Percentiles rank a stretch among this genome's conserved stretches.
phyloP scores from a whole-genome alignment of 2,113 vertebrate species.

The Callipepla californica region DNA sequence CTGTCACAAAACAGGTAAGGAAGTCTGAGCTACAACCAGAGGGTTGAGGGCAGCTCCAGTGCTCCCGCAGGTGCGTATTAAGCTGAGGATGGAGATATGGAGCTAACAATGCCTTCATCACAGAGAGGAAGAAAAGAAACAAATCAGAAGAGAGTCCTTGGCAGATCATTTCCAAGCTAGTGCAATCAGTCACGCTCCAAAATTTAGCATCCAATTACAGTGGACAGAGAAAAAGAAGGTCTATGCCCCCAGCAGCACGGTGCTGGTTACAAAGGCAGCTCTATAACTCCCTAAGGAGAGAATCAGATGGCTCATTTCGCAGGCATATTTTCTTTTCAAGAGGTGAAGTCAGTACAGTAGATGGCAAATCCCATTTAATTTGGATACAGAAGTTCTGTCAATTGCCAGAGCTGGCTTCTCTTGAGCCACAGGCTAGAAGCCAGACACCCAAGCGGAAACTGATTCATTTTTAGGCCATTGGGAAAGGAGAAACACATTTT shows the following conservation, averaged over 20 bases:
- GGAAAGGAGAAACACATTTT: neutral
- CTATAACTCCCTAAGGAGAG: neutral
- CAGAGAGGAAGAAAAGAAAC: neutral
- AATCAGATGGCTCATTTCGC: neutral
- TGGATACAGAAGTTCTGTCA: neutral
- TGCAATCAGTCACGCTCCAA: neutral
- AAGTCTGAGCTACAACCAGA: neutral
- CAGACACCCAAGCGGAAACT: accelerated
- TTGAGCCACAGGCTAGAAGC: neutral
- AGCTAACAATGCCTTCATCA: neutral
- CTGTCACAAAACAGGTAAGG: neutral
- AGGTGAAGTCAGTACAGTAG: neutral
- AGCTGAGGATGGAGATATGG: neutral
- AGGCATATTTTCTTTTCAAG: neutral
- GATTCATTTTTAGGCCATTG: neutral
- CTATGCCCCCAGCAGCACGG: neutral
- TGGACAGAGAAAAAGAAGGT: neutral
- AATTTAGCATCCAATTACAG: neutral
- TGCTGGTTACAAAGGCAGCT: neutral
- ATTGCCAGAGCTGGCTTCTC: neutral
- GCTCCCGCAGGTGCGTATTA: accelerated
- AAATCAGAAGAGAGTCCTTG: neutral
- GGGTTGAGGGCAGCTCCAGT: neutral
- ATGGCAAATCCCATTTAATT: neutral
- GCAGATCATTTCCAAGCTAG: neutral